A percentile compares a stretch with the other conserved stretches of the same genome.
Conservation (phyloP, 2,888 invertebrate genomes). For the Pristionchus entomophagus region DNA sequence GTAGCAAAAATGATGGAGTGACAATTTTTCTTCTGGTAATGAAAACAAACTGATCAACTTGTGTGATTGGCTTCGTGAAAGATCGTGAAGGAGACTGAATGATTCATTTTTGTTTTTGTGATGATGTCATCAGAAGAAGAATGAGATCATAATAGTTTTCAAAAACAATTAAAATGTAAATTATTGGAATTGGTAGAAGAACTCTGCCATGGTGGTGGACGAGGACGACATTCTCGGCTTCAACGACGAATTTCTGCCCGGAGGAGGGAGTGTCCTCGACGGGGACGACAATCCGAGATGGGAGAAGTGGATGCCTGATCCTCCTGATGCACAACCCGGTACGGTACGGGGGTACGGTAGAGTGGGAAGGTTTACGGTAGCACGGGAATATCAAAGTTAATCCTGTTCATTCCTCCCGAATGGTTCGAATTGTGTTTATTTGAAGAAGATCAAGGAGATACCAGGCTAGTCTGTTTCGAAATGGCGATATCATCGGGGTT, state of each 20-base stretch:
- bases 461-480: neutral
- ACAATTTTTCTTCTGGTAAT: too few species aligned
- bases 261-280: constrained; percentile 49
- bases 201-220: constrained; percentile 80
- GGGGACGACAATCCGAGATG: constrained; percentile 81
- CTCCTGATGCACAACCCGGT: constrained; percentile 85
- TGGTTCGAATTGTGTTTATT: too few species aligned
- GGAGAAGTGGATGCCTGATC: constrained; percentile 94
- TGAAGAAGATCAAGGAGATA: neutral
- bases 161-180: neutral
- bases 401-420: neutral
- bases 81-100: too few species aligned
- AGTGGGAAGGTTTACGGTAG: neutral
- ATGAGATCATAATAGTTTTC: too few species aligned
- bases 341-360: too few species aligned
- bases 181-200: too few species aligned
- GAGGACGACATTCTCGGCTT: constrained; percentile 75
- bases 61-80: too few species aligned
- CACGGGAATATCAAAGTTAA: too few species aligned
- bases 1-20: too few species aligned
- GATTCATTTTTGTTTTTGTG: too few species aligned
- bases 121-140: too few species aligned
- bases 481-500: neutral
- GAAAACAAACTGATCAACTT: too few species aligned
- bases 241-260: constrained; percentile 70